phyloP scores from a whole-genome alignment of 2,888 invertebrate species.

The Eurois occulta region DNA sequence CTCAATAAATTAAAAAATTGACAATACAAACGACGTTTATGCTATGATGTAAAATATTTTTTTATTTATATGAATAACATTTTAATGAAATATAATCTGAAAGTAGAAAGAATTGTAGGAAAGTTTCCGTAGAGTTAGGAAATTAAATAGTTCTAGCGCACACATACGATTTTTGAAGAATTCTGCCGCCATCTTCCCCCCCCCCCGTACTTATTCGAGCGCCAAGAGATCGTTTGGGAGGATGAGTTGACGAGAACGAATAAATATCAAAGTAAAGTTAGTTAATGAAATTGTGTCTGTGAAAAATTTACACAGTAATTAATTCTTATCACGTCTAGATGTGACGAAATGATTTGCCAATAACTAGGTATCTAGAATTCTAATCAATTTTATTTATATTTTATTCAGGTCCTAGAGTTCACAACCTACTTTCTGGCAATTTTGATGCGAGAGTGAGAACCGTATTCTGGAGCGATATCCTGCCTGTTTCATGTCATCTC shows the following conservation, averaged over 20 bases:
- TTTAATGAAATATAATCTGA: constrained; percentile 15
- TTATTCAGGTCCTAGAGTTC: neutral
- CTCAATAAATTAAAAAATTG: constrained; percentile 45
- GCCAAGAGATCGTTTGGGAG: neutral
- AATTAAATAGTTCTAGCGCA: constrained; percentile 32
- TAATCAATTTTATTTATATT: neutral
- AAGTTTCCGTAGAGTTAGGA: constrained; percentile 32
- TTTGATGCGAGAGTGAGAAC: neutral
- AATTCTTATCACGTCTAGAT: constrained; percentile 27
- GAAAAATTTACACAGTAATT: constrained; percentile 19
- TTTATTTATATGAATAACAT: constrained; percentile 37
- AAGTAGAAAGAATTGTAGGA: constrained; percentile 2
- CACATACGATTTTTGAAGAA: constrained; percentile 2
- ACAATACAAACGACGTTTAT: constrained; percentile 55
- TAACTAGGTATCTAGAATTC: neutral
- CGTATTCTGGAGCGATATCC: neutral
- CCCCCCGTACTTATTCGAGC: neutral
- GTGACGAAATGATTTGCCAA: constrained; percentile 11
- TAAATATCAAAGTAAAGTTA: constrained; percentile 13
- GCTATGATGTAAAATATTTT: constrained; percentile 49
- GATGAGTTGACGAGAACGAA: neutral
- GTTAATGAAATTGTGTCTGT: neutral
- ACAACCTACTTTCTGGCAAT: neutral
- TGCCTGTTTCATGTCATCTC: neutral
- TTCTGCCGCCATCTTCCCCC: neutral